Percentiles rank a stretch among this genome's conserved stretches.
phyloP scores from a whole-genome alignment of 1,140 invertebrate species.

The Zaprionus capensis region DNA sequence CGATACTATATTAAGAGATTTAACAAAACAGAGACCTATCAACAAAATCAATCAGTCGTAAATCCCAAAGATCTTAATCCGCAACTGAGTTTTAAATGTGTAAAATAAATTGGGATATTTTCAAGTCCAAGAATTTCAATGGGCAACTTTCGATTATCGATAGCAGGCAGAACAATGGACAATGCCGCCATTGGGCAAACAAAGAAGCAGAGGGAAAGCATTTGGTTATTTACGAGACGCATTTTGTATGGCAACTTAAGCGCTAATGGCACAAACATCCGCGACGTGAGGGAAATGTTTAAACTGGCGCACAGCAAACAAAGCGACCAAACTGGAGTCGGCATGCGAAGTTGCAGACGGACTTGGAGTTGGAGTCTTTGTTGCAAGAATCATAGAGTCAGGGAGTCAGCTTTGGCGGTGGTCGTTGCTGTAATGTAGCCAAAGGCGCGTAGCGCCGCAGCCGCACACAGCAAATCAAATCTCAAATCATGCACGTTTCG shows the following conservation, averaged over 20 bases:
- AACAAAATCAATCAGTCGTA: background rate
- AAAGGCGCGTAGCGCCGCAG: conserved; percentile 44
- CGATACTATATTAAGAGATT: background rate
- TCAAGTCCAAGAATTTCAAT: conserved; percentile 38
- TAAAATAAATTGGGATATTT: conserved; percentile 27
- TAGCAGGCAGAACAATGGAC: conserved; percentile 33
- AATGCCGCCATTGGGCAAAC: background rate
- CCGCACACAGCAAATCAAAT: conserved; percentile 70
- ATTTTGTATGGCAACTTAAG: conserved; percentile 81
- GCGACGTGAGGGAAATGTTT: conserved; percentile 73
- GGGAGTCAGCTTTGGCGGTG: conserved; percentile 1
- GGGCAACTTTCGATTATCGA: conserved; percentile 58
- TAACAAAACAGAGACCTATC: background rate
- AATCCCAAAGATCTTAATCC: background rate
- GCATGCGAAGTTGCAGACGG: conserved; percentile 18
- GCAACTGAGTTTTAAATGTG: background rate
- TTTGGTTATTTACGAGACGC: conserved; percentile 75
- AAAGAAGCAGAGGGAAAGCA: conserved; percentile 35
- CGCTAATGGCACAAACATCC: conserved; percentile 82
- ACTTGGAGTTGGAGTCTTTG: background rate
- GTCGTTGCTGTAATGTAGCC: conserved; percentile 71
- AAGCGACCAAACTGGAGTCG: conserved; percentile 33
- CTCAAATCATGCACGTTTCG: conserved; percentile 77
- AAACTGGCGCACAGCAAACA: conserved; percentile 58
- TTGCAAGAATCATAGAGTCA: conserved; percentile 29